A percentile compares a stretch with the other conserved stretches of the same genome.
Conservation (phyloP, 2,888 invertebrate species). For the Chaetoderma sp. region DNA sequence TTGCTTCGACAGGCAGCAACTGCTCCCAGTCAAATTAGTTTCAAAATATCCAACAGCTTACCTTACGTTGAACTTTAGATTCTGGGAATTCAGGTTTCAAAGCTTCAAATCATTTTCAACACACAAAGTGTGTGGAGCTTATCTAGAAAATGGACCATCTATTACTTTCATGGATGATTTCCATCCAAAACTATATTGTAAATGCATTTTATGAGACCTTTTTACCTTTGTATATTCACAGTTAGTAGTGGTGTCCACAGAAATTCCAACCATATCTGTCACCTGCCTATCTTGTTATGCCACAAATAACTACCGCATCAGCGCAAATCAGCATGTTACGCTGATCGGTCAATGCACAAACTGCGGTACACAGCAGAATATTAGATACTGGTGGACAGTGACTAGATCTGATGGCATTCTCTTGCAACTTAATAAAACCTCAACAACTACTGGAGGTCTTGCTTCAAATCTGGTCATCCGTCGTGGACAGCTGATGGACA, state of each 20-base stretch:
- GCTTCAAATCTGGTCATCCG: constrained; percentile 41
- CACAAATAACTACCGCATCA: constrained; percentile 35
- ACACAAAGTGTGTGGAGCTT: no score
- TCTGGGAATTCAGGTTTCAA: no score
- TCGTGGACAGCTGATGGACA: constrained; percentile 30
- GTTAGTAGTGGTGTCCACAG: constrained; percentile 18
- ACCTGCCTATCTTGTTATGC: constrained; percentile 46
- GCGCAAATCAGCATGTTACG: constrained; percentile 36
- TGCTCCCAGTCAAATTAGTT: no score
- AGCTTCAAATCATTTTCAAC: no score
- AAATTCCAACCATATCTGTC: constrained; percentile 38
- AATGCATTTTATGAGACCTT: no score
- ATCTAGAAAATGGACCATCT: no score
- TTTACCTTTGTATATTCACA: constrained; percentile 22
- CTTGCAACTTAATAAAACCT: constrained; percentile 14
- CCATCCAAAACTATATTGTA: no score
- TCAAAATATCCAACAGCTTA: no score
- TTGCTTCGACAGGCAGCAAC: no score
- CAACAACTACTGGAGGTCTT: constrained; percentile 32
- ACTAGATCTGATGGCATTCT: background rate
- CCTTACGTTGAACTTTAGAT: no score
- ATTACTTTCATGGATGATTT: no score
- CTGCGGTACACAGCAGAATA: constrained; percentile 16
- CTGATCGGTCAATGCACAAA: constrained; percentile 42
- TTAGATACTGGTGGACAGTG: background rate